Evolutionary conservation across 2,888 invertebrate genomes (phyloP), one percentile per base, ranked within the genome.

Genomic region (Leucophenga maculata): DNA sequence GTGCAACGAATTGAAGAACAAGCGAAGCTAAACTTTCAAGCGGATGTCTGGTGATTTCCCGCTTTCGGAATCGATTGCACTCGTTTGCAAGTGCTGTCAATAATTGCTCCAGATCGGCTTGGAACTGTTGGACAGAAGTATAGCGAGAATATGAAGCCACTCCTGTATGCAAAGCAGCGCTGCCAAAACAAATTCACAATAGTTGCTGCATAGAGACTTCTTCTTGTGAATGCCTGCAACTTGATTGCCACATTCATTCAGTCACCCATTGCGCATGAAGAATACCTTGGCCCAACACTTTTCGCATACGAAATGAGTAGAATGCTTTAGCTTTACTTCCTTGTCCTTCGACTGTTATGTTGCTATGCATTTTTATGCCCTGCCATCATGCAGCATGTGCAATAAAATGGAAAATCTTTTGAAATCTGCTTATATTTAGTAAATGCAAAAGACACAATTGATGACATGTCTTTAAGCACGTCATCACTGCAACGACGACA

Each of bases 91-190:
- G 75, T 74, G 81, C 79, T 83, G 48, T 48, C 48, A 46, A 81
- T 84, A 84, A 84, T 80, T 84, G 80, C 82, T 84, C 85, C 80
- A 84, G 80, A 84, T 83, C 77, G 59, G 20, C 26, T 50, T 50
- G 13, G 14, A 8, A 48, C 3, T 4, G 48, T 8, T 48, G 48
- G 50, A 3, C 50, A 14, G 13, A 11, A n/a, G 18, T 2, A 26
- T 26, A 4, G 26, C 26, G 26, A 3, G 26, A 3, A 26, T 26
- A 26, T 4, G 4, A 2, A 26, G 50, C n/a, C 50, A 50, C 50
- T 16, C 50, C n/a, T 16, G 18, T 50, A 50, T 18, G 18, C 50
- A 50, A n/a, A 50, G 65, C 68, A 46, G 67, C 26, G 60, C 69
- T 73, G 68, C 68, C 75, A 6, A 16, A 50, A 50, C 50, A 50